Conservation (phyloP, 2,888 invertebrate genomes). For the Trichopria drosophilae region DNA sequence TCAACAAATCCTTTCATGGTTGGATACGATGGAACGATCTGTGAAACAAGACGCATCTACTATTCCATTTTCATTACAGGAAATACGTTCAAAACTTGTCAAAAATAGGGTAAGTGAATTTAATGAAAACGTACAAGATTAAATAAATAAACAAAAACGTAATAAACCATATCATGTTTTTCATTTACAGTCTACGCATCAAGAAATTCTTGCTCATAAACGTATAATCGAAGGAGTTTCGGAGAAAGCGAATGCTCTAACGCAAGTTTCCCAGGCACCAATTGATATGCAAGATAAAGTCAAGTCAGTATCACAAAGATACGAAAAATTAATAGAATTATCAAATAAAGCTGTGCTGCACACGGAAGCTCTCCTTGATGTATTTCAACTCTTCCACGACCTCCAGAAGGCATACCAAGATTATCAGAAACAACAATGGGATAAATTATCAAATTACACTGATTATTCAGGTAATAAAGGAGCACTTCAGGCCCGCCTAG, state of each 20-base stretch:
- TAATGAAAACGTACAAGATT: neutral
- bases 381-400: constrained; percentile 84
- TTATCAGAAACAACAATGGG: constrained; percentile 88
- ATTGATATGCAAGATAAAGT: constrained; percentile 70
- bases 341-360: constrained; percentile 71
- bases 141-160: constrained; percentile 23
- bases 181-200: constrained; percentile 68
- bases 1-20: constrained; percentile 81
- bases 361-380: constrained; percentile 76
- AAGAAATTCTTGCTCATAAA: constrained; percentile 89
- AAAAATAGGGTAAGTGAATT: constrained; percentile 69
- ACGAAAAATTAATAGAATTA: constrained; percentile 71
- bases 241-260: constrained; percentile 79
- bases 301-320: constrained; percentile 74
- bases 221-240: constrained; percentile 86
- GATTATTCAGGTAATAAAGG: constrained; percentile 88
- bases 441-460: constrained; percentile 77
- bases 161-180: constrained; percentile 7
- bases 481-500: constrained; percentile 78
- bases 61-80: constrained; percentile 78
- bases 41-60: constrained; percentile 72
- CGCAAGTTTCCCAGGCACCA: constrained; percentile 62
- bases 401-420: constrained; percentile 85
- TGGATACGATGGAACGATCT: constrained; percentile 81
- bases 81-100: constrained; percentile 79